phyloP scores from a whole-genome alignment of 1,140 invertebrate genomes.

The Latrodectus geometricus region DNA sequence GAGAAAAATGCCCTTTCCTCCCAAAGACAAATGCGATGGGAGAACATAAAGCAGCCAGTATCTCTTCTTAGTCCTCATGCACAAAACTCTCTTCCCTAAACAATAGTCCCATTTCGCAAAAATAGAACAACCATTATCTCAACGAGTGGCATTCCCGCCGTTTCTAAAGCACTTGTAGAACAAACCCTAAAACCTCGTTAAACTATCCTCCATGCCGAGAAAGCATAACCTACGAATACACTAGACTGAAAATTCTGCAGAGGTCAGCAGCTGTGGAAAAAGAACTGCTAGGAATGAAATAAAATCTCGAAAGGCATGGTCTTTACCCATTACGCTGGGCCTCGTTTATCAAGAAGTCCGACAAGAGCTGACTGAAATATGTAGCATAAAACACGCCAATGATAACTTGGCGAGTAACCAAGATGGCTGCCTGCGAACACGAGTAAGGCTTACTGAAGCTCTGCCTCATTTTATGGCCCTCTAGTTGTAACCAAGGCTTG shows the following conservation, averaged over 20 bases:
- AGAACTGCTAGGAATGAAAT: constrained; percentile 10
- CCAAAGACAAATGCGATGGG: background rate
- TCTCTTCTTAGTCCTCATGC: background rate
- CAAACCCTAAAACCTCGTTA: background rate
- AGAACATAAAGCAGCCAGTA: background rate
- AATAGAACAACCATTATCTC: background rate
- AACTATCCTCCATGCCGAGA: background rate
- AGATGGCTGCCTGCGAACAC: constrained; percentile 25
- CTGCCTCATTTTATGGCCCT: constrained; percentile 39
- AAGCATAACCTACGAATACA: background rate
- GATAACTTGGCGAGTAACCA: constrained; percentile 56
- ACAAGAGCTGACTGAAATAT: constrained; percentile 55
- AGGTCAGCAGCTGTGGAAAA: constrained; percentile 31
- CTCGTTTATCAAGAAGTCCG: constrained; percentile 48
- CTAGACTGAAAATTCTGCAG: background rate
- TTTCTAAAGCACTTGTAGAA: background rate
- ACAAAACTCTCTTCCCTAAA: background rate
- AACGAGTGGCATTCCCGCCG: background rate
- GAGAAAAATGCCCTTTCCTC: background rate
- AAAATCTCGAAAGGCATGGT: constrained; percentile 31
- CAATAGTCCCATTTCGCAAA: background rate
- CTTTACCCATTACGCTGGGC: constrained; percentile 37
- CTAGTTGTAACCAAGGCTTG: constrained; percentile 16
- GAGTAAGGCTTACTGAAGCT: background rate
- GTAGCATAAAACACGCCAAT: constrained; percentile 59